Evolutionary conservation across 23 tunicate genomes (phyloP), one percentile per base, ranked within the genome.

Genomic region (Ciona savignyi): DNA sequence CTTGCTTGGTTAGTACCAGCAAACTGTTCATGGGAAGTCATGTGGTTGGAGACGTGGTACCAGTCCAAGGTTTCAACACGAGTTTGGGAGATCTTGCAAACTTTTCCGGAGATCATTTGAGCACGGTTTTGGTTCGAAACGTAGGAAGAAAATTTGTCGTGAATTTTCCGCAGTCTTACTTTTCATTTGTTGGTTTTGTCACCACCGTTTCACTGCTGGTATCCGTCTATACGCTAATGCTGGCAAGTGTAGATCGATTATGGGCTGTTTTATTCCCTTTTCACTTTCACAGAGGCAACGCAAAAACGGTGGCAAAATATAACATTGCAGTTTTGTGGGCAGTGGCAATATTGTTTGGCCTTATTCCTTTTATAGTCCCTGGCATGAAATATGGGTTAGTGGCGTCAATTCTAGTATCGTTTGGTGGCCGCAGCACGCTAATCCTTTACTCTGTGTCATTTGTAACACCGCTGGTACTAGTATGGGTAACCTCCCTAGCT

Each of bases 141-240:
- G 26, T 69, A 1, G 51, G 26, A 1, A 60, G 33, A 9, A 64
- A 64, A 30, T 78, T 66, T 27, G 32, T 60, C 23, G 68, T 75
- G 27, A 78, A 74, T 21, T 23, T 74, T 2, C 27, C 70, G 29
- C 65, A 24, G 6, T 1, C 63, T 1, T 81, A 81, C 49, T 22
- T 48, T 22, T 25, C 23, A 11, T 64, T 24, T 3, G 68, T 83
- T 75, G 88, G 88, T 25, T 83, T 76, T 34, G 64, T 83, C 32
- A 76, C 88, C 30, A 24, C 76, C 21, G 15, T 68, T 25, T 83
- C 88, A 3, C 29, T 83, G 22, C 32, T 70, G 23, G 72, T 83
- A 4, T 83, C 88, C 0, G 70, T 75, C 27, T 83, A 83, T 60
- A 76, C 88, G 23, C 81, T 83, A 20, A 83, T 83, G 88, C 31